These are phyloP conservation scores for Athalia cordata DNA, from an alignment of 2,888 invertebrate genomes.

Conservation along the genomic window DNA sequence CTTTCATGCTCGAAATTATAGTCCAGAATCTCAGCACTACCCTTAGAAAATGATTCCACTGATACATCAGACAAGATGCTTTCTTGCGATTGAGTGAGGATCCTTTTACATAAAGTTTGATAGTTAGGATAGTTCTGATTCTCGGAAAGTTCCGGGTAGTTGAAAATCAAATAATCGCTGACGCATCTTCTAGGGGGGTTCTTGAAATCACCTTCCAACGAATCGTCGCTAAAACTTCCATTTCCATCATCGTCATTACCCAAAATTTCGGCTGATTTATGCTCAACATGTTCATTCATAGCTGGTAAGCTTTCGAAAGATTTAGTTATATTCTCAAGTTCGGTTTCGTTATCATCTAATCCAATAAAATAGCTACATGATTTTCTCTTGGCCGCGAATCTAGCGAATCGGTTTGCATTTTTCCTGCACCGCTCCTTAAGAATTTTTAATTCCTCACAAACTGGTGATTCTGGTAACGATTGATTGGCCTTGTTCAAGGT, in stretches of 20 bases:
- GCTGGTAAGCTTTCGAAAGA: constrained; percentile 69
- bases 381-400: constrained; percentile 75
- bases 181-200: constrained; percentile 80
- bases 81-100: constrained; percentile 66
- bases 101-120: constrained; percentile 56
- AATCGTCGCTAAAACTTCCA: constrained; percentile 87
- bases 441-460: constrained; percentile 83
- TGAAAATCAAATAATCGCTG: constrained; percentile 86
- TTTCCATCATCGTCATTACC: constrained; percentile 75
- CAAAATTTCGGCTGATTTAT: constrained; percentile 59
- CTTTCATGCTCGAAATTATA: constrained; percentile 68
- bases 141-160: constrained; percentile 64
- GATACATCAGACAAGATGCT: constrained; percentile 69
- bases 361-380: constrained; percentile 82
- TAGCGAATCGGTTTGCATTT: constrained; percentile 72
- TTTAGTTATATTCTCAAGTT: constrained; percentile 63
- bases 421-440: constrained; percentile 65
- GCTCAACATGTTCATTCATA: constrained; percentile 64
- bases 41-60: constrained; percentile 66
- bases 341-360: constrained; percentile 74
- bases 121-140: constrained; percentile 56
- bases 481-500: constrained; percentile 74
- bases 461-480: constrained; percentile 88
- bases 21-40: constrained; percentile 67
- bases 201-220: constrained; percentile 80